These are phyloP conservation scores for Phengaris alcon DNA, from an alignment of 2,888 invertebrate genomes.

Conservation along the genomic window DNA sequence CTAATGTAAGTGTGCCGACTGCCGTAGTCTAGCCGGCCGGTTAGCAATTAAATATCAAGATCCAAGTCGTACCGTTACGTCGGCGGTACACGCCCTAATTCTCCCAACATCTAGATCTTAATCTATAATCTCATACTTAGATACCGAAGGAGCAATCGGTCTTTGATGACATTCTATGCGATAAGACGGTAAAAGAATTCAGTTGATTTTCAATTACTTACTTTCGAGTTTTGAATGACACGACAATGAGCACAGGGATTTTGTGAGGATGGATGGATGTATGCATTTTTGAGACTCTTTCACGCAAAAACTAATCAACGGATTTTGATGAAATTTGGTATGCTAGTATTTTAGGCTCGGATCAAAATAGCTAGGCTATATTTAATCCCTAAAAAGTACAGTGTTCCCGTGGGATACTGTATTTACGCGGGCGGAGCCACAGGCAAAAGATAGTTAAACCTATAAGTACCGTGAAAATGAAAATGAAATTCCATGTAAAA, in stretches of 20 bases:
- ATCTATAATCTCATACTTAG: background rate
- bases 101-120: constrained; percentile 3
- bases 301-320: too few species aligned
- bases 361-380: background rate
- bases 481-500: too few species aligned
- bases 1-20: background rate
- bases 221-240: background rate
- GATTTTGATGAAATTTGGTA: too few species aligned
- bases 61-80: background rate
- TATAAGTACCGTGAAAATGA: background rate
- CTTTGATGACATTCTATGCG: background rate
- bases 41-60: background rate
- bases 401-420: background rate
- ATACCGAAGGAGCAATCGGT: background rate
- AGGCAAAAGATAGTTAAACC: too few species aligned
- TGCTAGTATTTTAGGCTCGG: too few species aligned
- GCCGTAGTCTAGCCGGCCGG: background rate
- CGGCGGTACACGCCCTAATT: constrained; percentile 10
- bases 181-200: background rate
- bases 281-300: too few species aligned
- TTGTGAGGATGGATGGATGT: too few species aligned
- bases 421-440: too few species aligned
- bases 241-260: background rate
- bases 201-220: background rate
- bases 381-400: background rate